Base-by-base conservation (phyloP, 2,888 invertebrate species). In the Operophtera brumata region DNA sequence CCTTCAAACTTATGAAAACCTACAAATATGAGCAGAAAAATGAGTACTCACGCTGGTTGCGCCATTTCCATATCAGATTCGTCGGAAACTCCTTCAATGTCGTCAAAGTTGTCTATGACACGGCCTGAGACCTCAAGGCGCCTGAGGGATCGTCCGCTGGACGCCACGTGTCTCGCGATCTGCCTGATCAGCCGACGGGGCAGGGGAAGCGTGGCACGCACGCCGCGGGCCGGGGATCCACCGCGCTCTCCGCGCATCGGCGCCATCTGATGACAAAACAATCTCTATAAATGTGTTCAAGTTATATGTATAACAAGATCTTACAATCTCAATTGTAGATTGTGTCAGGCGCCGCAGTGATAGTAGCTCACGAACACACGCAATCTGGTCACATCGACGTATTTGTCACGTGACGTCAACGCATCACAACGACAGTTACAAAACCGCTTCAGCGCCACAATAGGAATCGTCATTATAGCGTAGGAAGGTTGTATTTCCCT, bases 231-330 rank as follows among this genome's bases (percentile, higher is more conserved):
- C 30, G 90, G 90, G 51, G 89, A 89, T 3, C 88, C 89, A 49
- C 89, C 83, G 57, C 89, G 86, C 71, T 89, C 89, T 64, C 88
- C 86, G 71, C 89, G 89, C 90, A 90, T 90, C 66, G 90, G 89
- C 80, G 89, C 90, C 90, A 90, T 89, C 90, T 89, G 62, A 40
- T 51, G 6, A 56, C 36, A 47, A 32, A 47, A 41, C 30, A 12
- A 12, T 11, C 2, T 12, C n/a, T 46, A 28, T 28, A 28, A 37
- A 39, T 47, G 9, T 37, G 9, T 20, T 2, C 30, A 30, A 30
- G 9, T 7, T 30, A 30, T 9, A n/a, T 26, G 6, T 9, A 2
- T 30, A 30, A 7, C 28, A 13, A 12, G 4, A 6, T 20, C n/a
- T 20, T 28, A 26, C 32, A 40, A 40, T 47, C 39, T 40, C 39